Percentiles rank a stretch among this genome's conserved stretches.
Evolutionary conservation across 2,888 invertebrate species (phyloP).

Genomic region (Drosophila aldrichi): DNA sequence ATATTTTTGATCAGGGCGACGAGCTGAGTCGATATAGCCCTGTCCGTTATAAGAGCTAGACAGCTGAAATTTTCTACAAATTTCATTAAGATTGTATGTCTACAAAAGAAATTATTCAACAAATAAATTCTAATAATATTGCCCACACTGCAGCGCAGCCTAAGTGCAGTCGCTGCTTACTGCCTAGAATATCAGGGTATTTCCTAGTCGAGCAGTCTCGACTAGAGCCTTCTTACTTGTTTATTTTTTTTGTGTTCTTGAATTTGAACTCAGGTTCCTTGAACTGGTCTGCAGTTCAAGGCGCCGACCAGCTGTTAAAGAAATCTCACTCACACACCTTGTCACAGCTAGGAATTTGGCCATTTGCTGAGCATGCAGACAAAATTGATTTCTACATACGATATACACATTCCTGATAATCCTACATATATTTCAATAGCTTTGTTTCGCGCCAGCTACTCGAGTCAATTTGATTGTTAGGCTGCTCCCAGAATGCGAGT

Average conservation of each 20-base stretch:
- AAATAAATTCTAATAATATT: too few species aligned
- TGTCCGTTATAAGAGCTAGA: too few species aligned
- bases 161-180: too few species aligned
- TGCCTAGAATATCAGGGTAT: too few species aligned
- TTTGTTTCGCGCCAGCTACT: constrained; percentile 32
- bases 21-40: too few species aligned
- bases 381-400: constrained; percentile 46
- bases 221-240: too few species aligned
- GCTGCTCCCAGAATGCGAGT: constrained; percentile 5
- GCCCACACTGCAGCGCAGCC: too few species aligned
- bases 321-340: constrained; percentile 34
- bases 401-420: constrained; percentile 2
- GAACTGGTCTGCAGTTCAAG: constrained; percentile 45
- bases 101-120: too few species aligned
- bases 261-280: constrained; percentile 64
- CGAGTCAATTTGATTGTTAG: constrained; percentile 40
- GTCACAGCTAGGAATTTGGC: constrained; percentile 18
- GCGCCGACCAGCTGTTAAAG: constrained; percentile 10
- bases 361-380: constrained; percentile 30
- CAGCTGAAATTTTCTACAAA: too few species aligned
- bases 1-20: too few species aligned
- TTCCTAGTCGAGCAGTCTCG: too few species aligned
- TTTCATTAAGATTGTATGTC: too few species aligned
- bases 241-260: background rate
- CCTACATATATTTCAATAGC: constrained; percentile 26